Evolutionary conservation across 2,888 invertebrate species (phyloP), one percentile per base, ranked within the genome.

Genomic region (Cerceris ruficornis): DNA sequence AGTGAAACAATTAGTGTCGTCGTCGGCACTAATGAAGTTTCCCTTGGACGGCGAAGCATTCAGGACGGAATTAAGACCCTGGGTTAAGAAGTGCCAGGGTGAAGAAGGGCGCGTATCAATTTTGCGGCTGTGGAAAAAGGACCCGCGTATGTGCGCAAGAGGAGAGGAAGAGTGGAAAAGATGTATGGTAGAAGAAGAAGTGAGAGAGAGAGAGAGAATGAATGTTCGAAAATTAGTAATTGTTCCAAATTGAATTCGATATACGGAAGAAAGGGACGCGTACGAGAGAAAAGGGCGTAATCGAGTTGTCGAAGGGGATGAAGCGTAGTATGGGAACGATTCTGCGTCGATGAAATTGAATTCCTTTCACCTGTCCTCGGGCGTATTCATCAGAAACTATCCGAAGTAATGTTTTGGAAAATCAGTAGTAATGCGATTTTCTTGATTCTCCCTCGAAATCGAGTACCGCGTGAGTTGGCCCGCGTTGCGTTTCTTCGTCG

Each of bases 1-100:
- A 77, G 77, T 75, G 58, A 62, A 79, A 81, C 81, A 83, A 81
- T 84, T 79, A 81, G 77, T 69, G 72, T 81, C 72, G 75, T 75
- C 75, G 81, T 69, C 50, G 68, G 58, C 67, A 67, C 54, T 83
- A 84, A 84, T 57, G 75, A 80, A 86, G 81, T 83, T 81, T 78
- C 60, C 61, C 68, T 64, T 69, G 71, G 58, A 52, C 62, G 59
- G 17, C 13, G 59, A 81, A 81, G 69, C 77, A 81, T 75, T 76
- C 66, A 13, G 71, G 61, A 76, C 73, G 66, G 72, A 77, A 83
- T 85, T 82, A 80, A 78, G 70, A 60, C 49, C 15, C 8, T 6
- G 41, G 55, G 61, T 69, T 58, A 76, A 76, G 72, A 69, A 67
- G 74, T 43, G 52, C 49, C 14, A 50, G 15, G 52, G 52, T 58